Evolutionary conservation across 2,113 vertebrate genomes (phyloP).

Genomic region (Odontophorus gujanensis): DNA sequence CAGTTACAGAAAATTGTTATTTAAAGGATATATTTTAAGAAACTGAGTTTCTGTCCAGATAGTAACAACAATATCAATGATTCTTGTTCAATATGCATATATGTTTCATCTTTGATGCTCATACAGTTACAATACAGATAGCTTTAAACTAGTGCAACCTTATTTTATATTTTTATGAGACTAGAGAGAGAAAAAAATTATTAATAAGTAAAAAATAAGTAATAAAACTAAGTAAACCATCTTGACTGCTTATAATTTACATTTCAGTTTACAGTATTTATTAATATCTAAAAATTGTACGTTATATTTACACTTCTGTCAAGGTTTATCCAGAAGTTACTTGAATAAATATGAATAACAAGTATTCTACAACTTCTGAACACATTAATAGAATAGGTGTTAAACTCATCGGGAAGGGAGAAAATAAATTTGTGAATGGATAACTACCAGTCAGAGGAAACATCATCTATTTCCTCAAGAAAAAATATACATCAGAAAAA

Average conservation of each 20-base stretch:
- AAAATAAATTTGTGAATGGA: neutral
- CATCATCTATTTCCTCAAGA: neutral
- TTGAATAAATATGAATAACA: neutral
- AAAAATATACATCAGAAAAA: neutral
- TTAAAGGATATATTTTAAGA: neutral
- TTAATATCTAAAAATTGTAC: neutral
- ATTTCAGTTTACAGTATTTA: neutral
- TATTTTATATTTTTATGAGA: neutral
- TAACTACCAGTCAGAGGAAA: neutral
- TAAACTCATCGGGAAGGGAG: neutral
- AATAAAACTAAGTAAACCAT: neutral
- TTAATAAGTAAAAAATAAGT: too few relatives aligned
- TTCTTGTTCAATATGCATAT: neutral
- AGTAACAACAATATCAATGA: neutral
- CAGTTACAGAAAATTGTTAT: neutral
- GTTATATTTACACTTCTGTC: neutral
- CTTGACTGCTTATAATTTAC: neutral
- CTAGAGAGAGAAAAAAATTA: neutral
- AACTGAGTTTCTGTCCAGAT: neutral
- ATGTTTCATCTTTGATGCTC: neutral
- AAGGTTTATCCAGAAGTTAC: neutral
- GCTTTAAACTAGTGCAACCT: neutral
- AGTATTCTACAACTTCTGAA: neutral
- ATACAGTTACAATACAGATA: neutral
- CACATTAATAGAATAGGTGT: neutral